Evolutionary conservation across 2,888 invertebrate genomes (phyloP), one percentile per base, ranked within the genome.

Genomic region (Dicyrtomina minuta): DNA sequence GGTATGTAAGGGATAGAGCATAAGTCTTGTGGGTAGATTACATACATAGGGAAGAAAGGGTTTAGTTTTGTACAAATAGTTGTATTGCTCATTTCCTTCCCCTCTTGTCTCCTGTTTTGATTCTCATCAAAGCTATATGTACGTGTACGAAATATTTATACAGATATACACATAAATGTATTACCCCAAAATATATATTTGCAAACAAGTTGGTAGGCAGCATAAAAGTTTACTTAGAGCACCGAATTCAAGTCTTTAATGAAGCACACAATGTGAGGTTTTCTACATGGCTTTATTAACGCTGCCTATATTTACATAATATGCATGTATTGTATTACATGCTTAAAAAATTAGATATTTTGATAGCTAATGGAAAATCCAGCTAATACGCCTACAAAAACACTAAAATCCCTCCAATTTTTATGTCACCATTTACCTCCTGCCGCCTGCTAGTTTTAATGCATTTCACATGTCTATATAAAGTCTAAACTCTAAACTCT

Each of bases 61-160:
- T 46, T 17, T 15, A 46, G 5, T 8, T 4, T 4, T 17, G 15
- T 15, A 46, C 13, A 46, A 17, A 17, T 17, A 4, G 6, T 4
- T 46, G 13, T 46, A 68, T 70, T 65, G 60, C 24, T 64, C 75
- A 75, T 74, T n/a, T n/a, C n/a, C n/a, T n/a, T n/a, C n/a, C n/a
- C n/a, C n/a, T n/a, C n/a, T n/a, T n/a, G n/a, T n/a, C n/a, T n/a
- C n/a, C n/a, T n/a, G n/a, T n/a, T n/a, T n/a, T n/a, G n/a, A n/a
- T n/a, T n/a, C n/a, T n/a, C n/a, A n/a, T n/a, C n/a, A n/a, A n/a
- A n/a, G n/a, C n/a, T n/a, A n/a, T n/a, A n/a, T n/a, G n/a, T n/a
- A n/a, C n/a, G n/a, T n/a, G 10, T 62, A 41, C 10, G 43, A 13
- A 41, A 41, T 41, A 13, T 8, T 12, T 41, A 13, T 41, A 41